Evolutionary conservation across 2,888 invertebrate species (phyloP), one percentile per base, ranked within the genome.

Genomic region (Syrphus vitripennis): DNA sequence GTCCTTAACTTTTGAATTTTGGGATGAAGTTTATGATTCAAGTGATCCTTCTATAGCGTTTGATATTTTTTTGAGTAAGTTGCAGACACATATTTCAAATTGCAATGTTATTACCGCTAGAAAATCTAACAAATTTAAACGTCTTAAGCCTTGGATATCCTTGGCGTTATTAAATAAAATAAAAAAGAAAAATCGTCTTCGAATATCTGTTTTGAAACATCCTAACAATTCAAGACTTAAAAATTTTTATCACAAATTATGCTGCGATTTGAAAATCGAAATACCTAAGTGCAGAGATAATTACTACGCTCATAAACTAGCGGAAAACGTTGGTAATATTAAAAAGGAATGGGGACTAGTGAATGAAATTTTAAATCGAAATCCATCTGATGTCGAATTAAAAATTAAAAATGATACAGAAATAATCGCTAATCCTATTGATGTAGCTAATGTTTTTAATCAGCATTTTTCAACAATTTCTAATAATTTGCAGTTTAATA

Each of bases 141-240:
- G 26, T 57, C 26, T 76, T 16, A 76, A 57, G 19, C 50, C 26
- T 12, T 75, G 40, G 65, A 50, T 72, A 53, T 50, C 75, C 37
- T 5, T n/a, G 9, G 0, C 29, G 3, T 14, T 65, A 12, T 31
- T n/a, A n/a, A n/a, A n/a, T n/a, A n/a, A 67, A 76, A 71, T 57
- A 26, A 74, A 45, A 19, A 50, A 61, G 48, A 72, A 61, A 61
- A 72, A 61, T 14, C 10, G 42, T 21, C 26, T 59, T 7, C 19
- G 45, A 16, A 50, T 2, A 45, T 12, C 12, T 7, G 12, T 50
- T 14, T 19, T 16, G 29, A 69, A 48, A 29, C 69, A 77, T 59
- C 69, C 59, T n/a, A 45, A 59, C 21, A 75, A 63, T 24, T 5
- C 10, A 26, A 76, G 57, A 19, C 67, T 57, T 9, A n/a, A n/a